phyloP scores from a whole-genome alignment of 2,888 invertebrate species.

The Craniophora ligustri region DNA sequence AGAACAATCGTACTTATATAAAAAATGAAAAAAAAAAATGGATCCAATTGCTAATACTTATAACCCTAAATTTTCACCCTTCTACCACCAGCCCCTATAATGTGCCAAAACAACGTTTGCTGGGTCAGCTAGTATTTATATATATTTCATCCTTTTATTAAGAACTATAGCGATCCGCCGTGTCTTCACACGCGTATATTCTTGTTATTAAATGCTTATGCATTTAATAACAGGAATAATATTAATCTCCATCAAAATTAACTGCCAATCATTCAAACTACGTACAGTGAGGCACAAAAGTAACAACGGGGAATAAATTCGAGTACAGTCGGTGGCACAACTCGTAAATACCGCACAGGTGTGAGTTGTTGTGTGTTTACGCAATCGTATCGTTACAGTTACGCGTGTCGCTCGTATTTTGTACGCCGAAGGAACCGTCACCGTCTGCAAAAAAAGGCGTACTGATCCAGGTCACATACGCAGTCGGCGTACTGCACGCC shows the following conservation, averaged over 20 bases:
- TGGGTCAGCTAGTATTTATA: too few species aligned
- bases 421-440: conserved; percentile 43
- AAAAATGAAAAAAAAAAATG: too few species aligned
- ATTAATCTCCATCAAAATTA: conserved; percentile 21
- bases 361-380: conserved; percentile 65
- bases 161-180: too few species aligned
- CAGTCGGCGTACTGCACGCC: conserved; percentile 24
- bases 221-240: not conserved
- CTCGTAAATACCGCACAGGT: conserved; percentile 66
- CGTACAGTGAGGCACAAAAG: conserved; percentile 45
- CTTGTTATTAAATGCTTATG: too few species aligned
- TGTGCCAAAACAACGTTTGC: too few species aligned
- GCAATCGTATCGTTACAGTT: conserved; percentile 61
- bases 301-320: conserved; percentile 46
- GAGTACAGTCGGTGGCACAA: conserved; percentile 46
- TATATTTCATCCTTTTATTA: too few species aligned
- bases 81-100: too few species aligned
- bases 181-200: too few species aligned
- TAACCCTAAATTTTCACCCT: too few species aligned
- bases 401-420: conserved; percentile 59
- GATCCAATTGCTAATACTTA: too few species aligned
- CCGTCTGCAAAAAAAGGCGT: conserved; percentile 28
- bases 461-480: conserved; percentile 33
- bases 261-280: conserved; percentile 40
- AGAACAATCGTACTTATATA: too few species aligned